Conservation (phyloP, 2,888 invertebrate species). For the Drosophila emarginata region DNA sequence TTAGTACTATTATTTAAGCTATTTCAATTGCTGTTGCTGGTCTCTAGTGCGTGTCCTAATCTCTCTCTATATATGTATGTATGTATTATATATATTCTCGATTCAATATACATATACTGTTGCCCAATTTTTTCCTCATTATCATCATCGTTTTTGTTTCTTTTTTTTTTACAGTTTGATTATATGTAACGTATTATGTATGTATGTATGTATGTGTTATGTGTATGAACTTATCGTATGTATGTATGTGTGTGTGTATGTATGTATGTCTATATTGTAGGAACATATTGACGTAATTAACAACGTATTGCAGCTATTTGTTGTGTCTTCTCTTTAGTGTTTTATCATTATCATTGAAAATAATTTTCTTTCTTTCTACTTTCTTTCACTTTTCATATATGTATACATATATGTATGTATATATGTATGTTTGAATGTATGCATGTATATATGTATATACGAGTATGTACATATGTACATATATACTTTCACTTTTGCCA, state of each 20-base stretch:
- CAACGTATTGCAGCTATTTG: constrained; percentile 83
- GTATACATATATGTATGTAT: constrained; percentile 5
- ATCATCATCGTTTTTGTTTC: not conserved
- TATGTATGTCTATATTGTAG: constrained; percentile 81
- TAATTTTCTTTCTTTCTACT: not conserved
- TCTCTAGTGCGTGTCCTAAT: constrained; percentile 3
- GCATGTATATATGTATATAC: not conserved
- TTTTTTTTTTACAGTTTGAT: constrained; percentile 41
- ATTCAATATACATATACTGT: too few relatives aligned
- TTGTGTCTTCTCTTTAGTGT: constrained; percentile 54
- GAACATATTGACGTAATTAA: constrained; percentile 83
- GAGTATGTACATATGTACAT: too few relatives aligned
- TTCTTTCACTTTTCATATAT: not conserved
- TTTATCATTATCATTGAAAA: constrained; percentile 38
- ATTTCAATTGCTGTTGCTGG: constrained; percentile 16
- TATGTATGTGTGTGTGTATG: constrained; percentile 49
- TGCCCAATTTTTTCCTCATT: not conserved
- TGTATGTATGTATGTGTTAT: not conserved
- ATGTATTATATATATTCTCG: too few relatives aligned
- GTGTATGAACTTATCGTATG: constrained; percentile 11
- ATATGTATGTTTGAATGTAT: not conserved
- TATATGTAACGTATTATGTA: constrained; percentile 18
- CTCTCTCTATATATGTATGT: too few relatives aligned
- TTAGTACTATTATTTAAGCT: constrained; percentile 3
- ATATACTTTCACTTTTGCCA: constrained; percentile 6